Percentiles rank a stretch among this genome's conserved stretches.
These are phyloP conservation scores for Burhinus bistriatus DNA, from an alignment of 2,113 vertebrate species.

Conservation along the genomic window DNA sequence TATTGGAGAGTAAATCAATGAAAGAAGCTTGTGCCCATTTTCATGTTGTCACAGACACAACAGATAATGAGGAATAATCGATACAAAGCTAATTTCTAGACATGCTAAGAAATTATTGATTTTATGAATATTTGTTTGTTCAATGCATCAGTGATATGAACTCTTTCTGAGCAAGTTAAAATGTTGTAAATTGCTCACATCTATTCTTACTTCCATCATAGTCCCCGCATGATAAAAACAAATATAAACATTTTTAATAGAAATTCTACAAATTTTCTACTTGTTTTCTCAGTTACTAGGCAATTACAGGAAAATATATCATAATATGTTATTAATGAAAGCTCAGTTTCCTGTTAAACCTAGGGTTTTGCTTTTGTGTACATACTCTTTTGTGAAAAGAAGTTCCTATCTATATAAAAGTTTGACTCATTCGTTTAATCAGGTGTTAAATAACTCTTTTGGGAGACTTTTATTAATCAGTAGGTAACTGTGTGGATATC, in stretches of 20 bases:
- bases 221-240: background rate
- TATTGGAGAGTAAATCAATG: constrained; percentile 73
- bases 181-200: background rate
- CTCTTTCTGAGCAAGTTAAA: background rate
- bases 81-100: constrained; percentile 67
- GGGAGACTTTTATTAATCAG: background rate
- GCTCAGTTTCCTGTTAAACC: background rate
- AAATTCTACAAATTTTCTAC: background rate
- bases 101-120: constrained; percentile 24
- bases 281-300: background rate
- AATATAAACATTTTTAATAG: background rate
- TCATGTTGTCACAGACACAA: constrained; percentile 68
- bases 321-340: background rate
- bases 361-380: background rate
- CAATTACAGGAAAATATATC: background rate
- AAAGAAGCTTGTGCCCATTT: constrained; percentile 54
- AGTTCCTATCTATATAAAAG: background rate
- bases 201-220: background rate
- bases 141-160: constrained; percentile 23
- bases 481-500: background rate
- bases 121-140: constrained; percentile 68
- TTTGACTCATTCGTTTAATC: background rate
- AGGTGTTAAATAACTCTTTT: background rate
- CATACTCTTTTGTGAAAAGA: background rate
- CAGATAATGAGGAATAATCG: constrained; percentile 64